phyloP scores from a whole-genome alignment of 2,888 invertebrate species.

The Megalurothrips usitatus region DNA sequence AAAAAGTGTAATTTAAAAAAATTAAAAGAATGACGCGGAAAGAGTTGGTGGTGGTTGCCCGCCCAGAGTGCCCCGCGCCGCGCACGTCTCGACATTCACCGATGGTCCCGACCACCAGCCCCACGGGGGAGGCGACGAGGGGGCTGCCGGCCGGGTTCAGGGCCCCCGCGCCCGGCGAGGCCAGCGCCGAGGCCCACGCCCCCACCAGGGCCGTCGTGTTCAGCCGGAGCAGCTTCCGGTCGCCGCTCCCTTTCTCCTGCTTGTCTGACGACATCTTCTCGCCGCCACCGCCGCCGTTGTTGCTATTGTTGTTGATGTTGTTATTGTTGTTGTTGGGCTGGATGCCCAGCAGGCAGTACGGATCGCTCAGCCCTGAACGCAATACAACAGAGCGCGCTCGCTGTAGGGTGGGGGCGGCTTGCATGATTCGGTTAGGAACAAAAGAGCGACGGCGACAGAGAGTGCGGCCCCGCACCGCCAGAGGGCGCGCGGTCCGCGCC shows the following conservation, averaged over 20 bases:
- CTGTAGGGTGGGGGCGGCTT: conserved; percentile 1
- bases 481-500: too few species aligned
- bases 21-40: conserved; percentile 11
- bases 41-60: background rate
- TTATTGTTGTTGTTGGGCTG: conserved; percentile 41
- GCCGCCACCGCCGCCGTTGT: conserved; percentile 29
- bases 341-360: conserved; percentile 58
- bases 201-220: conserved; percentile 6
- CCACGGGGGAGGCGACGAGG: conserved; percentile 40
- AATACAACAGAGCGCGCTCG: conserved; percentile 32
- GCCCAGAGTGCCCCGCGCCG: background rate
- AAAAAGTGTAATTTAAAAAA: conserved; percentile 17
- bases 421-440: too few species aligned
- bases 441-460: too few species aligned
- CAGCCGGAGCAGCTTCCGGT: background rate
- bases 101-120: conserved; percentile 41
- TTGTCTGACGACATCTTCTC: background rate
- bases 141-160: conserved; percentile 38
- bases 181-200: conserved; percentile 28
- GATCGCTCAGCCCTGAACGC: conserved; percentile 55
- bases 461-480: too few species aligned
- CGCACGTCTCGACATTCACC: conserved; percentile 38
- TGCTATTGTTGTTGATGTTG: conserved; percentile 30
- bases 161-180: conserved; percentile 33
- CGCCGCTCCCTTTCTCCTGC: background rate